These are phyloP conservation scores for Lamellibrachia satsuma DNA, from an alignment of 2,888 invertebrate species.

Conservation along the genomic window DNA sequence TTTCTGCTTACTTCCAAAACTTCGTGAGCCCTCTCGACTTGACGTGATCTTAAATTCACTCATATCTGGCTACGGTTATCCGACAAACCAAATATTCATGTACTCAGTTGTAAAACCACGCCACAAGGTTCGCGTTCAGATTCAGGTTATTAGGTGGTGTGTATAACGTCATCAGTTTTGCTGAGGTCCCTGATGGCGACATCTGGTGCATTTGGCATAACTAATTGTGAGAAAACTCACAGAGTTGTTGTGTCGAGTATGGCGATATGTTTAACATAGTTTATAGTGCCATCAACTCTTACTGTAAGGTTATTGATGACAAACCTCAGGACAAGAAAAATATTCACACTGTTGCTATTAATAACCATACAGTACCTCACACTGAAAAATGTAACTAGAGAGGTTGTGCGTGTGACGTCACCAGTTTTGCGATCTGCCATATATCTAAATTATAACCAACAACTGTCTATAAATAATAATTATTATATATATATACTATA, in stretches of 20 bases:
- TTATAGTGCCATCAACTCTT: not conserved
- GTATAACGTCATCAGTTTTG: not conserved
- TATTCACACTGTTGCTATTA: too few relatives aligned
- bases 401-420: too few relatives aligned
- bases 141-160: not conserved
- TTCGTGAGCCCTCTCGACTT: not conserved
- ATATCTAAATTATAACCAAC: too few relatives aligned
- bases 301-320: too few relatives aligned
- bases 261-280: too few relatives aligned
- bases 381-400: too few relatives aligned
- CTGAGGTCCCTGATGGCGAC: not conserved
- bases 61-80: not conserved
- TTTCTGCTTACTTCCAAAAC: not conserved
- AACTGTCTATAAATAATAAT: too few relatives aligned
- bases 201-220: not conserved
- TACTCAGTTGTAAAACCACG: not conserved
- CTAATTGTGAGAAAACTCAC: not conserved
- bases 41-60: not conserved
- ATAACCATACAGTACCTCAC: too few relatives aligned
- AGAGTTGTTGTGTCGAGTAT: too few relatives aligned
- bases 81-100: not conserved
- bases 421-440: too few relatives aligned
- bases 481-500: too few relatives aligned
- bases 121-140: not conserved
- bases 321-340: too few relatives aligned